These are phyloP conservation scores for Festucalex cinctus DNA, from an alignment of 2,113 vertebrate species.

Conservation along the genomic window DNA sequence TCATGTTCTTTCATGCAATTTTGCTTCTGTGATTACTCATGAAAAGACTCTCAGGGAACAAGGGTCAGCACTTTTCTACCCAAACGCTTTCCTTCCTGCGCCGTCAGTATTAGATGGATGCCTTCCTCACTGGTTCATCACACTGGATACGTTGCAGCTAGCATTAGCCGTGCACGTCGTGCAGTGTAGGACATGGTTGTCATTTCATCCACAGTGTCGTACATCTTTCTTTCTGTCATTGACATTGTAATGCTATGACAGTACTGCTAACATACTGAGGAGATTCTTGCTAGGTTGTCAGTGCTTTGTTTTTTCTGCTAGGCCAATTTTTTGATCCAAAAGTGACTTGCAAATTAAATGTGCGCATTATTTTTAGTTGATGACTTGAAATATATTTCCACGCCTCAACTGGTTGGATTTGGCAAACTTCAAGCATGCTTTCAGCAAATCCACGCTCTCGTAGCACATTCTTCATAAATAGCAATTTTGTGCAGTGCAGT, in stretches of 20 bases:
- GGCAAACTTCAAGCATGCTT: conserved; percentile 9
- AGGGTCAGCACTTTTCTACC: not conserved
- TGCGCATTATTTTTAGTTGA: too few relatives aligned
- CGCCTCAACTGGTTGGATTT: not conserved
- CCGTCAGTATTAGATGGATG: not conserved
- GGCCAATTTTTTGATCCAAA: not conserved
- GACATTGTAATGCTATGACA: not conserved
- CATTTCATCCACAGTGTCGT: not conserved
- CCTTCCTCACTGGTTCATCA: not conserved
- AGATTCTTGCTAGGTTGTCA: not conserved
- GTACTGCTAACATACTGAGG: not conserved
- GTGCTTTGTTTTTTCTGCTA: too few relatives aligned
- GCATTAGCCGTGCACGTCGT: not conserved
- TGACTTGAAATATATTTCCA: not conserved
- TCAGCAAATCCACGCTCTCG: conserved; percentile 23
- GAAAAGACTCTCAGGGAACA: not conserved
- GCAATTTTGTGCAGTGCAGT: conserved; percentile 22
- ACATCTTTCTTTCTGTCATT: not conserved
- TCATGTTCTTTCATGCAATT: not conserved
- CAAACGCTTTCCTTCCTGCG: not conserved
- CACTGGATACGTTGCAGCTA: not conserved
- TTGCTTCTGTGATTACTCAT: not conserved
- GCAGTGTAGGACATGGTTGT: not conserved
- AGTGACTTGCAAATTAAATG: too few relatives aligned
- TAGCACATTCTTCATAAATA: conserved; percentile 31